Evolutionary conservation across 2,888 invertebrate species (phyloP).

Genomic region (Heterodera filipjevi): DNA sequence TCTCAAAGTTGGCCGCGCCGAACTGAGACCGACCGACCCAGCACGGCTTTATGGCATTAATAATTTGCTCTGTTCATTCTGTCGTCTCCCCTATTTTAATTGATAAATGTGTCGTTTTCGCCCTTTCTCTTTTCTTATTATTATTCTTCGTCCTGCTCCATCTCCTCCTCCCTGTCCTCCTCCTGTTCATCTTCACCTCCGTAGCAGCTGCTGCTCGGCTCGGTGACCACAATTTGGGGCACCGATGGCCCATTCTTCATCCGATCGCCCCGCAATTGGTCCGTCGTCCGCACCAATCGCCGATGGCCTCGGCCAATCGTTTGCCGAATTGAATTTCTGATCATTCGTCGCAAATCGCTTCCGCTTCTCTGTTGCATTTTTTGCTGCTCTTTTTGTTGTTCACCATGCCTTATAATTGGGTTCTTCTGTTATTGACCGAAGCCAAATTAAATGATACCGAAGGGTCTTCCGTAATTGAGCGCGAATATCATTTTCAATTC

Average conservation of each 20-base stretch:
- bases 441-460: no score
- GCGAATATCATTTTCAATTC: no score
- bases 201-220: slow-evolving; percentile 20
- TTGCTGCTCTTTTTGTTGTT: neutral
- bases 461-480: no score
- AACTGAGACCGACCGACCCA: no score
- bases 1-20: no score
- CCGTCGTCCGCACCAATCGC: neutral
- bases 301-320: slow-evolving; percentile 5
- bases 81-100: neutral
- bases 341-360: neutral
- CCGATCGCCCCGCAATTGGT: neutral
- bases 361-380: neutral
- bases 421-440: no score
- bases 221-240: slow-evolving; percentile 25
- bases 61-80: no score
- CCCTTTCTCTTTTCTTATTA: neutral
- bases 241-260: neutral
- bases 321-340: neutral
- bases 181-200: neutral
- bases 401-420: neutral
- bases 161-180: neutral
- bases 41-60: no score
- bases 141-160: neutral
- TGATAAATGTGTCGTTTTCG: neutral